Conservation (phyloP, 2,113 vertebrate species). For the Gallinago media region DNA sequence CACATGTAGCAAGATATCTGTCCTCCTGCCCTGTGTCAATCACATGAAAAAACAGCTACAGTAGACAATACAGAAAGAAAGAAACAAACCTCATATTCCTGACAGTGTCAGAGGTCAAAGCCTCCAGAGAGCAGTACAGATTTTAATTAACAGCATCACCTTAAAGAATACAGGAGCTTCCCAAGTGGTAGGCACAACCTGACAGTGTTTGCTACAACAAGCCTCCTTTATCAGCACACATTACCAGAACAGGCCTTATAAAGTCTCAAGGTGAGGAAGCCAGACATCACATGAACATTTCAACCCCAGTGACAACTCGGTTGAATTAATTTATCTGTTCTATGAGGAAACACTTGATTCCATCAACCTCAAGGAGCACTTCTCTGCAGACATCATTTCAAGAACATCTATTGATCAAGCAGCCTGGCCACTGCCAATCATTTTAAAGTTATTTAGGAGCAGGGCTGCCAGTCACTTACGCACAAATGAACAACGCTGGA, state of each 20-base stretch:
- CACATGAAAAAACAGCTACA: not conserved
- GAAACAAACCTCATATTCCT: not conserved
- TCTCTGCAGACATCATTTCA: conserved; percentile 68
- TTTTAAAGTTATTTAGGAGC: conserved; percentile 67
- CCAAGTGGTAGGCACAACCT: not conserved
- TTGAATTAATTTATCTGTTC: conserved; percentile 61
- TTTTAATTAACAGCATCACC: not conserved
- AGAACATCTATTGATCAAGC: conserved; percentile 76
- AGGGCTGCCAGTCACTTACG: conserved; percentile 42
- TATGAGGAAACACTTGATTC: conserved; percentile 44
- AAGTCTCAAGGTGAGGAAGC: conserved; percentile 12
- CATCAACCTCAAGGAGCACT: conserved; percentile 54
- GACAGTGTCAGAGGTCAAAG: not conserved
- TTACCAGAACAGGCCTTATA: not conserved
- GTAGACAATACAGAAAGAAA: not conserved
- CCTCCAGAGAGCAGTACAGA: not conserved
- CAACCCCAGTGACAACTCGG: not conserved
- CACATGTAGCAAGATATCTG: not conserved
- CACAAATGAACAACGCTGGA: conserved; percentile 50
- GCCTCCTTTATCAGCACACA: not conserved
- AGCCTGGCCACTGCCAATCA: conserved; percentile 64
- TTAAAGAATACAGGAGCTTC: conserved; percentile 10
- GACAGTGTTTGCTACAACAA: not conserved
- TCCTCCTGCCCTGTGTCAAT: not conserved
- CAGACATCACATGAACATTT: not conserved